phyloP scores from a whole-genome alignment of 1,140 invertebrate species.

The Kradibia gibbosae region DNA sequence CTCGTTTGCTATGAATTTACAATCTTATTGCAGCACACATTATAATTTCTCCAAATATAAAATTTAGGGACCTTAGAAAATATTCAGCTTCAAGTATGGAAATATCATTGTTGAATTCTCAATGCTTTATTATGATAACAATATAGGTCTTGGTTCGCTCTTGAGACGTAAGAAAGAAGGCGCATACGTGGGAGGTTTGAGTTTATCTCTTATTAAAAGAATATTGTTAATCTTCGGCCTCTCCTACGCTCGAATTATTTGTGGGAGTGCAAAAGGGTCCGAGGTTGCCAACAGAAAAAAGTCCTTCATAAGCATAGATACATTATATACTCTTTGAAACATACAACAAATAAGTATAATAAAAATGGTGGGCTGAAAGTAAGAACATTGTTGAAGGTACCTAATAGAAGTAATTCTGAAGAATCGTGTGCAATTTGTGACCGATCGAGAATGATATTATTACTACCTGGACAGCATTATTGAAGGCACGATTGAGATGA shows the following conservation, averaged over 20 bases:
- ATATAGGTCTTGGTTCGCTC: no score
- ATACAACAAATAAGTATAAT: no score
- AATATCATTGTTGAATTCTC: no score
- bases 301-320: not conserved
- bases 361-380: not conserved
- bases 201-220: not conserved
- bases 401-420: conserved; percentile 13
- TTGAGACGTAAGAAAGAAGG: no score
- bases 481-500: not conserved
- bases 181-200: not conserved
- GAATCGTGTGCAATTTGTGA: not conserved
- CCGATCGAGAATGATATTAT: not conserved
- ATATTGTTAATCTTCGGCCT: not conserved
- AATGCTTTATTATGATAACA: no score
- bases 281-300: not conserved
- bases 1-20: no score
- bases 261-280: not conserved
- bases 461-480: not conserved
- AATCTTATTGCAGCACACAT: no score
- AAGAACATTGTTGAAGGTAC: no score
- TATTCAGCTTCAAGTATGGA: no score
- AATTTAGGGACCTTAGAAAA: no score
- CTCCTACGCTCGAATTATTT: conserved; percentile 1
- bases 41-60: no score
- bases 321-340: no score